Evolutionary conservation across 92 coral and sea anemone species (phyloP), one percentile per base, ranked within the genome.

Genomic region (Umimayanthus kanabou): DNA sequence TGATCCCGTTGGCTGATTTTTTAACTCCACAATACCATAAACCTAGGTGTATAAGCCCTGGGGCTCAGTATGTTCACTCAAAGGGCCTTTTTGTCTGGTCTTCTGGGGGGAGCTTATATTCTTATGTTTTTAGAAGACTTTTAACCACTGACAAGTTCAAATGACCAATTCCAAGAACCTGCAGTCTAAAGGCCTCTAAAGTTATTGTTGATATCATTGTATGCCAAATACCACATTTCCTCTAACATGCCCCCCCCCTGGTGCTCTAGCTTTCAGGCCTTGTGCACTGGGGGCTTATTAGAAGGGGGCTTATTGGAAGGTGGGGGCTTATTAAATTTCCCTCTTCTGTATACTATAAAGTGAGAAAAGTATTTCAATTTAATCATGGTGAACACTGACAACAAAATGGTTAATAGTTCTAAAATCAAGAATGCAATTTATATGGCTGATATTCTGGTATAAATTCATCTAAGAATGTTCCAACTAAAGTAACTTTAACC

Each of bases 121-220:
- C 53, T 73, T 73, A 73, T 73, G 5, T 74, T 74, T 74, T 39
- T 74, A 39, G 79, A 74, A 74, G 79, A 74, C 53, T 18, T 74
- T 74, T 37, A 74, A 74, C 79, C 49, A 73, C 77, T 73, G 77
- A 73, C 78, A 73, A 73, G 78, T 73, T 73, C 78, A 73, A 73
- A 73, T 73, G 78, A 73, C 78, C 78, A 30, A 22, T 73, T 73
- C 78, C 79, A 75, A 39, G 79, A 75, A 75, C 79, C 79, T 75
- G 79, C 79, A 75, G 79, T 75, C 79, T 75, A 75, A 75, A 75
- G 79, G 79, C 79, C 79, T 75, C 79, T 75, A 33, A 37, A 75
- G 25, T 33, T 75, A 33, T 39, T 75, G 79, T 75, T 75, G 45
- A 75, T 75, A 75, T 75, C 79, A 75, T n/a, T 75, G 79, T 75